phyloP scores from a whole-genome alignment of 1,140 invertebrate species.

The Mylabris phalerata region DNA sequence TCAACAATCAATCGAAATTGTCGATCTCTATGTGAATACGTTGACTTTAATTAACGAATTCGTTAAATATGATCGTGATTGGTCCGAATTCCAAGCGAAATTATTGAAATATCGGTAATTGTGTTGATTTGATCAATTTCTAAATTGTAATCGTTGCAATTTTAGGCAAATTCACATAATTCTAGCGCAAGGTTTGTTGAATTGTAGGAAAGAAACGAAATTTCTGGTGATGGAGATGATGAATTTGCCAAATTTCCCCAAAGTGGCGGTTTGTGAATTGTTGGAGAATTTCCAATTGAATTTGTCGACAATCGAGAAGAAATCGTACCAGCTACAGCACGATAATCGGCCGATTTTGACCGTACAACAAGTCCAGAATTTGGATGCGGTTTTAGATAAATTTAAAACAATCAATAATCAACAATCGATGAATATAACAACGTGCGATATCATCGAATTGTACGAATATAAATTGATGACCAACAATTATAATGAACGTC shows the following conservation, averaged over 20 bases:
- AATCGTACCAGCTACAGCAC: not conserved
- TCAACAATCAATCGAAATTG: conserved; percentile 14
- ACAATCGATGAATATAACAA: conserved; percentile 41
- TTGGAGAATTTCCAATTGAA: conserved; percentile 46
- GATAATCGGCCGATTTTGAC: not conserved
- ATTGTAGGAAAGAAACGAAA: no score
- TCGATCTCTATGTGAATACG: conserved; percentile 42
- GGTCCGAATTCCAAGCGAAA: conserved; percentile 44
- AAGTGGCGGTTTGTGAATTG: conserved; percentile 41
- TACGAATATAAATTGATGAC: conserved; percentile 59
- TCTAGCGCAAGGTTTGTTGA: no score
- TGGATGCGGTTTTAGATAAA: not conserved
- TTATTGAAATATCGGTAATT: conserved; percentile 40
- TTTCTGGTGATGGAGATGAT: no score
- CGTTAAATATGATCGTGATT: conserved; percentile 41
- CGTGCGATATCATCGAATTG: conserved; percentile 62
- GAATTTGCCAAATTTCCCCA: conserved; percentile 10
- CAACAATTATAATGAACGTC: conserved; percentile 47
- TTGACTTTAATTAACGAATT: conserved; percentile 45
- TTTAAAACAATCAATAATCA: not conserved
- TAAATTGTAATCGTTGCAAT: not conserved
- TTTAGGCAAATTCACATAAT: no score
- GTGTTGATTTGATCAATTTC: not conserved
- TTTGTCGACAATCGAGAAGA: not conserved
- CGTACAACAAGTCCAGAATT: not conserved